These are phyloP conservation scores for Adineta ricciae DNA, from an alignment of 2,888 invertebrate genomes.

Conservation along the genomic window DNA sequence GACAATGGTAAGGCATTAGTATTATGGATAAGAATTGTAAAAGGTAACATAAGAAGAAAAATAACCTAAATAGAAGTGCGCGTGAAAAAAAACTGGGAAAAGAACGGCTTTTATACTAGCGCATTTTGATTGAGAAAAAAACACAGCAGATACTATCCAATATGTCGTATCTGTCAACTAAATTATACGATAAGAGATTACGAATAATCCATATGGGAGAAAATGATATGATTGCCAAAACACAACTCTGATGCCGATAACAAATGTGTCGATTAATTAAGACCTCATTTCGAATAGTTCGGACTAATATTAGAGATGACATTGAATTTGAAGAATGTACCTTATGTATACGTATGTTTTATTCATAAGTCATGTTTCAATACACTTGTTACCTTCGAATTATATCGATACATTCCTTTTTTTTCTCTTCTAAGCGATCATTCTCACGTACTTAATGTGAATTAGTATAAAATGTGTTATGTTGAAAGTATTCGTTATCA, in stretches of 20 bases:
- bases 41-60: slow-evolving; percentile 8
- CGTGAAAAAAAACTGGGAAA: background rate
- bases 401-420: background rate
- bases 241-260: too few relatives aligned
- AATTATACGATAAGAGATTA: too few relatives aligned
- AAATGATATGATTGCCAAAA: too few relatives aligned
- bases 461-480: background rate
- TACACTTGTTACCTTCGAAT: background rate
- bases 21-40: slow-evolving; percentile 1
- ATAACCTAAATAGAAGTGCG: background rate
- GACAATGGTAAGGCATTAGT: background rate
- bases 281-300: too few relatives aligned
- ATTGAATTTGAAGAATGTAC: too few relatives aligned
- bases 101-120: background rate
- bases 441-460: background rate
- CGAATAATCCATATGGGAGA: too few relatives aligned
- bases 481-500: background rate
- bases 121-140: background rate
- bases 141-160: too few relatives aligned
- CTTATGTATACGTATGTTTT: too few relatives aligned
- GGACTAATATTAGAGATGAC: too few relatives aligned
- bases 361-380: background rate
- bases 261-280: too few relatives aligned
- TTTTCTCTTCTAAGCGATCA: background rate
- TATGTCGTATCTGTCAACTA: too few relatives aligned